These are phyloP conservation scores for Sarcophaga variegata DNA, from an alignment of 2,888 invertebrate genomes.

Conservation along the genomic window DNA sequence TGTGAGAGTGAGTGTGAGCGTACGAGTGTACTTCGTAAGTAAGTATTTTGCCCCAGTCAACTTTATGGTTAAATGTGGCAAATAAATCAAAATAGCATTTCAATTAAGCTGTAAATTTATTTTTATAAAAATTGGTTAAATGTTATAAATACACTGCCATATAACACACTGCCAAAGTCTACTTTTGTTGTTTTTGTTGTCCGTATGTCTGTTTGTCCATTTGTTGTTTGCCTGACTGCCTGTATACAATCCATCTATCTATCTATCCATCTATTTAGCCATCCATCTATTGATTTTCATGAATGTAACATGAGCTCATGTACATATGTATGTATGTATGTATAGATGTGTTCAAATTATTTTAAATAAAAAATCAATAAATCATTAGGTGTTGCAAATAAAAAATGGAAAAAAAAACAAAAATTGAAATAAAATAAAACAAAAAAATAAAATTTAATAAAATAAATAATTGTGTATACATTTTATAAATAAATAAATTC, in stretches of 20 bases:
- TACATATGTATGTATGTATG: slow-evolving; percentile 21
- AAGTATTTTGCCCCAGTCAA: slow-evolving; percentile 71
- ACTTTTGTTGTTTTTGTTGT: neutral
- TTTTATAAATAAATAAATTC: slow-evolving; percentile 1
- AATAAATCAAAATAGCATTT: slow-evolving; percentile 74
- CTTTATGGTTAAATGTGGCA: slow-evolving; percentile 61
- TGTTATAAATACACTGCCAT: slow-evolving; percentile 63
- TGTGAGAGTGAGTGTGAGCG: too few species aligned
- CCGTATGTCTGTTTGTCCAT: slow-evolving; percentile 13
- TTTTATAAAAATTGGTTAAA: slow-evolving; percentile 67
- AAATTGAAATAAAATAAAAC: slow-evolving; percentile 27
- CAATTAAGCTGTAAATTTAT: slow-evolving; percentile 71
- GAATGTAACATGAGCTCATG: slow-evolving; percentile 33
- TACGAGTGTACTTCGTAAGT: neutral
- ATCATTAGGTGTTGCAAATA: slow-evolving; percentile 65
- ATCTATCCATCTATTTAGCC: slow-evolving; percentile 16
- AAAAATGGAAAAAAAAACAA: slow-evolving; percentile 39
- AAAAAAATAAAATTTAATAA: slow-evolving; percentile 40
- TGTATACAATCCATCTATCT: slow-evolving; percentile 17
- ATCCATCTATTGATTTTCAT: slow-evolving; percentile 38
- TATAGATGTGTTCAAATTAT: slow-evolving; percentile 43
- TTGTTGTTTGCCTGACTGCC: neutral
- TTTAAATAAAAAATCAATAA: slow-evolving; percentile 66
- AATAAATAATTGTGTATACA: slow-evolving; percentile 6
- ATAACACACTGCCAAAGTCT: slow-evolving; percentile 43